A percentile compares a stretch with the other conserved stretches of the same genome.
Evolutionary conservation across 1,140 invertebrate genomes (phyloP).

Genomic region (honey bee (Apis mellifera)): DNA sequence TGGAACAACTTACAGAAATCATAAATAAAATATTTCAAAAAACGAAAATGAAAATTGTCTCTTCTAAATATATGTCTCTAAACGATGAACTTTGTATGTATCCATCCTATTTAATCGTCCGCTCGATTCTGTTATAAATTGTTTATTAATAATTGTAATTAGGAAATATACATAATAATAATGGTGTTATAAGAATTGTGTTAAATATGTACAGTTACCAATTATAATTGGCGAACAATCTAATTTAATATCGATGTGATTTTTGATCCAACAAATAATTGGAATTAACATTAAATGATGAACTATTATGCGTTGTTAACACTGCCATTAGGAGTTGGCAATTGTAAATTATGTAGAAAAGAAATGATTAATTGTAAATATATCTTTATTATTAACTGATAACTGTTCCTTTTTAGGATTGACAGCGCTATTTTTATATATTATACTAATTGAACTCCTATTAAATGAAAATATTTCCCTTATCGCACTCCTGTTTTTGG

Average conservation of each 20-base stretch:
- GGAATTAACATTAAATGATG: conserved; percentile 64
- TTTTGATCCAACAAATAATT: conserved; percentile 63
- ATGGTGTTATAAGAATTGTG: conserved; percentile 78
- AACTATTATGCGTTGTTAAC: conserved; percentile 73
- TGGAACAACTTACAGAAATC: conserved; percentile 66
- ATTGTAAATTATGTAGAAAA: conserved; percentile 81
- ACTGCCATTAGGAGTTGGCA: conserved; percentile 78
- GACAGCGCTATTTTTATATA: conserved; percentile 63
- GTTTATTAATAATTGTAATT: conserved; percentile 79
- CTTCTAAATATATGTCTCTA: conserved; percentile 49
- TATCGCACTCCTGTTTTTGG: conserved; percentile 42
- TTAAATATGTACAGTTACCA: conserved; percentile 81
- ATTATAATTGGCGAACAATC: conserved; percentile 78
- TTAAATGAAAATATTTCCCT: conserved; percentile 53
- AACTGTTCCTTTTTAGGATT: conserved; percentile 68
- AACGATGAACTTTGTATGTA: conserved; percentile 74
- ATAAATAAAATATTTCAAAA: conserved; percentile 57
- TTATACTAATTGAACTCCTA: conserved; percentile 58
- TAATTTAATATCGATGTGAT: conserved; percentile 72
- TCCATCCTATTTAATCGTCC: conserved; percentile 76
- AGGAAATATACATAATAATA: conserved; percentile 71
- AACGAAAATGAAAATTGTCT: conserved; percentile 44
- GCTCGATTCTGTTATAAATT: conserved; percentile 76
- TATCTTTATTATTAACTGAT: conserved; percentile 80
- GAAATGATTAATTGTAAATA: conserved; percentile 78